Base-by-base conservation (phyloP, 2,888 invertebrate species). In the Blera fallax region DNA sequence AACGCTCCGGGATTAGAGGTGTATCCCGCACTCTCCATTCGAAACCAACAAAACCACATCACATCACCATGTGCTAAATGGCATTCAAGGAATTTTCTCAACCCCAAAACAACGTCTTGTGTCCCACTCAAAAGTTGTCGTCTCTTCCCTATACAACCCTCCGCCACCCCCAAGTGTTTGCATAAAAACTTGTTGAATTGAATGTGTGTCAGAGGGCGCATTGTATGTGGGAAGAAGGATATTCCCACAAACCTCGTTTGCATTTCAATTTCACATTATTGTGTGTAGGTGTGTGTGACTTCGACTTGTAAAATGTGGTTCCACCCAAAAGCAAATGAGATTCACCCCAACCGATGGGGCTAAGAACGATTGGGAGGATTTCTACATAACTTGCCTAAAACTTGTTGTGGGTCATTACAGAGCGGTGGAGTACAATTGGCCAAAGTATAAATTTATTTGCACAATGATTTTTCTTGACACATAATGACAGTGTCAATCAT, bases 51-150 rank as follows among this genome's bases (percentile, higher is more conserved):
- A 62, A 70, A 77, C 82, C 82, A 77, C 82, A 82, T 70, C 48
- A 70, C 82, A 82, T 70, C 62, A 77, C 77, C 77, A 82, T 82
- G 82, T 82, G 77, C 82, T 77, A 82, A 82, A 82, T 82, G 82
- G 77, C 67, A 65, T 77, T 82, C 82, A 64, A 77, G 64, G 65
- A 82, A 82, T 82, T 77, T n/a, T 56, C 70, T 43, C 29, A 77
- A 72, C 77, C 77, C 70, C 64, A 82, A 40, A 72, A 77, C 70
- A 82, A 50, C 70, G 72, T 77, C 77, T 72, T 77, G 14, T n/a
- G 56, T 77, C 64, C 76, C 40, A 58, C 24, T 65, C 29, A 43
- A 56, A 70, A 64, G 78, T 40, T 78, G 54, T 79, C 11, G 64
- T 48, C 40, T 14, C 18, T 3, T 40, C 0, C 43, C 10, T 16